phyloP scores from a whole-genome alignment of 2,797 vertebrate species.

The Gymnocypris eckloni region DNA sequence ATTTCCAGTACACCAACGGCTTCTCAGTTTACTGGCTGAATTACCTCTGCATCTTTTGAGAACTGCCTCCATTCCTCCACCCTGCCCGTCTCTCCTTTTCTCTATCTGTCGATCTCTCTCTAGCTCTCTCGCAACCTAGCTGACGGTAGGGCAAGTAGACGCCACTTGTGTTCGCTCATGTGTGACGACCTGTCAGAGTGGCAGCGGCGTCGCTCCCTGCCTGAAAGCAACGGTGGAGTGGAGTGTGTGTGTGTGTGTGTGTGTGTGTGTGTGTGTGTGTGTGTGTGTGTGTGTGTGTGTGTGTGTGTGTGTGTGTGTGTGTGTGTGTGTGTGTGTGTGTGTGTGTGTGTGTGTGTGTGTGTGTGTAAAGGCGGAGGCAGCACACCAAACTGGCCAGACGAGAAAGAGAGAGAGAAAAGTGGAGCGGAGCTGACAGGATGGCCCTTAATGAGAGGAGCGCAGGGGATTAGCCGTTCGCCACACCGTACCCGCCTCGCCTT shows the following conservation, averaged over 20 bases:
- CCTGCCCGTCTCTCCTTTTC: conserved; percentile 33
- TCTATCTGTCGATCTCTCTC: conserved; percentile 47
- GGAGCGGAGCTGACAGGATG: conserved; percentile 74
- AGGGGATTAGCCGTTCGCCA: conserved; percentile 82
- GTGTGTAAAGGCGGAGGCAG: conserved; percentile 30
- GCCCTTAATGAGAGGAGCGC: conserved; percentile 83
- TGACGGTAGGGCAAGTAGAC: conserved; percentile 76
- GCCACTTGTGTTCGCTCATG: conserved; percentile 78
- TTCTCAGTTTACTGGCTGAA: conserved; percentile 45
- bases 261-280: conserved; percentile 61
- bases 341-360: conserved; percentile 63
- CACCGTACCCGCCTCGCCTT: conserved; percentile 76
- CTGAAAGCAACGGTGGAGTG: conserved; percentile 52
- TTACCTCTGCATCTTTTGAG: conserved; percentile 49
- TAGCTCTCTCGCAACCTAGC: conserved; percentile 52
- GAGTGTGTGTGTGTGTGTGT: conserved; percentile 51
- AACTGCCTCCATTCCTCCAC: conserved; percentile 30
- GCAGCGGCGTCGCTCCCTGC: conserved; percentile 71
- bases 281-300: conserved; percentile 52
- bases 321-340: conserved; percentile 52
- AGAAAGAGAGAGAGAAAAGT: conserved; percentile 58
- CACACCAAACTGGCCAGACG: conserved; percentile 58
- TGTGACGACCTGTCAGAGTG: conserved; percentile 85
- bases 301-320: conserved; percentile 61
- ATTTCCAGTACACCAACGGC: conserved; percentile 8